Percentiles rank a stretch among this genome's conserved stretches.
These are phyloP conservation scores for Notodonta dromedarius DNA, from an alignment of 2,888 invertebrate species.

Conservation along the genomic window DNA sequence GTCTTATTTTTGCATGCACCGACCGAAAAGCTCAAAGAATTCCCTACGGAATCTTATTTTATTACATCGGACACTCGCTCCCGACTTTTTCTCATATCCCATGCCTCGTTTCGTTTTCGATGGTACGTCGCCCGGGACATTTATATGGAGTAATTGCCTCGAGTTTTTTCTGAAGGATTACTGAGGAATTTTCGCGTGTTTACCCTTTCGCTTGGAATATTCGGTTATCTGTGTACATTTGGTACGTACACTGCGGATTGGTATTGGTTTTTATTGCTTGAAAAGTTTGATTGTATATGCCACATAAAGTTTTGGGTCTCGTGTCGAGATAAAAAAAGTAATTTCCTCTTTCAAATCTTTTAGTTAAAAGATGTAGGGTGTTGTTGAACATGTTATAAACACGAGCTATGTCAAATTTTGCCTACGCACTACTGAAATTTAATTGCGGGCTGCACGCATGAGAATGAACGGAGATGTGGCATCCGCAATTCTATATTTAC, in stretches of 20 bases:
- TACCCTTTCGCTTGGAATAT: background rate
- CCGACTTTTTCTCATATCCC: slow-evolving; percentile 18
- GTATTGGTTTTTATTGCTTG: too few species aligned
- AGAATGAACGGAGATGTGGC: slow-evolving; percentile 58
- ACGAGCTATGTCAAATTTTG: background rate
- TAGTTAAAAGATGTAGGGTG: too few species aligned
- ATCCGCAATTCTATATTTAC: slow-evolving; percentile 76
- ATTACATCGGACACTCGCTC: background rate
- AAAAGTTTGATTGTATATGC: too few species aligned
- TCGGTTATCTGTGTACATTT: background rate
- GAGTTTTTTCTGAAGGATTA: slow-evolving; percentile 51
- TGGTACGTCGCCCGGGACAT: slow-evolving; percentile 50
- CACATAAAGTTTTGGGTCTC: too few species aligned
- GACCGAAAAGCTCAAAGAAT: background rate
- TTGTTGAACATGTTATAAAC: too few species aligned
- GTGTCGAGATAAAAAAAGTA: too few species aligned
- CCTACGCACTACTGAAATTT: background rate
- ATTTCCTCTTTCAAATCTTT: too few species aligned
- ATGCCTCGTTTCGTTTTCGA: slow-evolving; percentile 40
- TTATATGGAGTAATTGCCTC: slow-evolving; percentile 56
- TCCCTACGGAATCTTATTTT: slow-evolving; percentile 24
- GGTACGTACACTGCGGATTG: background rate
- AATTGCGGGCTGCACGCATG: slow-evolving; percentile 38
- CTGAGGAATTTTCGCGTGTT: slow-evolving; percentile 22
- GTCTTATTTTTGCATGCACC: too few species aligned